phyloP scores from a whole-genome alignment of 2,113 vertebrate genomes.

The Pardalotus punctatus region DNA sequence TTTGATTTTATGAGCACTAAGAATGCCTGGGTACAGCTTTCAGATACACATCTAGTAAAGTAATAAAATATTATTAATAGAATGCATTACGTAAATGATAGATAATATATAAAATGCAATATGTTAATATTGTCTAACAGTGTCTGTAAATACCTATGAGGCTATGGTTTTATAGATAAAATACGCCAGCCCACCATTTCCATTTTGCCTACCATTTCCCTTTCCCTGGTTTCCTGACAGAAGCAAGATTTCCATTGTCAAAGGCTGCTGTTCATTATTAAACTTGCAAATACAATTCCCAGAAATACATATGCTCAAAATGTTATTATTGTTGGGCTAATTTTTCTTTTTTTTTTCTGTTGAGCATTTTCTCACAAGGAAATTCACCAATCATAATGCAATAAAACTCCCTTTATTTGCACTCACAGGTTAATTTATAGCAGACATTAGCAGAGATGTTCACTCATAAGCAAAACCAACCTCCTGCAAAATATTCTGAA shows the following conservation, averaged over 20 bases:
- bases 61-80: not conserved
- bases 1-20: not conserved
- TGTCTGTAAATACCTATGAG: not conserved
- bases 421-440: not conserved
- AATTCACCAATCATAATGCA: not conserved
- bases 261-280: not conserved
- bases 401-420: not conserved
- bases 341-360: not conserved
- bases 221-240: not conserved
- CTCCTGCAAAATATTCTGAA: not conserved
- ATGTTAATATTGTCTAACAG: not conserved
- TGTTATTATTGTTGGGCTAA: not conserved
- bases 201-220: not conserved
- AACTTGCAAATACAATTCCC: not conserved
- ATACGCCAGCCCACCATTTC: not conserved
- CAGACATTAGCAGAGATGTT: not conserved
- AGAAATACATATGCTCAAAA: not conserved
- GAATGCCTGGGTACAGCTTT: not conserved
- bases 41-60: not conserved
- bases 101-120: not conserved
- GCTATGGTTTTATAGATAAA: not conserved
- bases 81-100: not conserved
- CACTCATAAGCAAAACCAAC: not conserved
- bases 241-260: not conserved
- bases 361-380: not conserved